Conservation (phyloP, 1,140 invertebrate species). For the Metaphire vulgaris region DNA sequence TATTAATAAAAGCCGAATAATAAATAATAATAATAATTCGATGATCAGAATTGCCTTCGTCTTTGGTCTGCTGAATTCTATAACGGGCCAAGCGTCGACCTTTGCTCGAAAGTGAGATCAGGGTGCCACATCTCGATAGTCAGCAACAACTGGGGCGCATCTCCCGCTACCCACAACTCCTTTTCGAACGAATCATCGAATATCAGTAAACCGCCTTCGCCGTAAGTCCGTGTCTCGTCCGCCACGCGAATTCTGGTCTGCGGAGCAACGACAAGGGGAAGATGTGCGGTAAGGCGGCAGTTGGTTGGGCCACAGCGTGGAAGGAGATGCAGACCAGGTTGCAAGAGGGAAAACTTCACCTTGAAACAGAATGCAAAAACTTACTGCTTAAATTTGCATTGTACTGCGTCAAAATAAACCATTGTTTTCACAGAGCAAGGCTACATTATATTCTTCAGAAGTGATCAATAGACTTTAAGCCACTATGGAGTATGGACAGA, state of each 20-base stretch:
- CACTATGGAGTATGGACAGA: too few species aligned
- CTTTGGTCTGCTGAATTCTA: too few species aligned
- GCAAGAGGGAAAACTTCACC: constrained; percentile 78
- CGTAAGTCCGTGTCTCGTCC: constrained; percentile 65
- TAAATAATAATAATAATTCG: too few species aligned
- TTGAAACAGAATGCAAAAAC: constrained; percentile 49
- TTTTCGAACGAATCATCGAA: constrained; percentile 89
- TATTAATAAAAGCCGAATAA: too few species aligned
- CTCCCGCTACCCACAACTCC: constrained; percentile 84
- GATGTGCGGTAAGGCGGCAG: constrained; percentile 71
- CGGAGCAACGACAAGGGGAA: constrained; percentile 69
- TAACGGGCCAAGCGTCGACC: constrained; percentile 49
- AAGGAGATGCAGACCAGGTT: constrained; percentile 72
- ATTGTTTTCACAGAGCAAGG: too few species aligned
- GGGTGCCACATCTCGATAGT: constrained; percentile 88
- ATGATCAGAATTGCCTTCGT: too few species aligned
- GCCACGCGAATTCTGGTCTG: constrained; percentile 64
- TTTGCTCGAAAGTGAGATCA: constrained; percentile 61
- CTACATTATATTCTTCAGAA: too few species aligned
- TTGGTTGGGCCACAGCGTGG: constrained; percentile 85
- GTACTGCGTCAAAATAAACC: too few species aligned
- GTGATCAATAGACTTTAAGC: too few species aligned
- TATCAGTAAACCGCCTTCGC: constrained; percentile 70
- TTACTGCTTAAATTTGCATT: not conserved
- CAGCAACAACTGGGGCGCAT: constrained; percentile 63